Base-by-base conservation (phyloP, 2,888 invertebrate genomes). In the Thymelicus acteon region DNA sequence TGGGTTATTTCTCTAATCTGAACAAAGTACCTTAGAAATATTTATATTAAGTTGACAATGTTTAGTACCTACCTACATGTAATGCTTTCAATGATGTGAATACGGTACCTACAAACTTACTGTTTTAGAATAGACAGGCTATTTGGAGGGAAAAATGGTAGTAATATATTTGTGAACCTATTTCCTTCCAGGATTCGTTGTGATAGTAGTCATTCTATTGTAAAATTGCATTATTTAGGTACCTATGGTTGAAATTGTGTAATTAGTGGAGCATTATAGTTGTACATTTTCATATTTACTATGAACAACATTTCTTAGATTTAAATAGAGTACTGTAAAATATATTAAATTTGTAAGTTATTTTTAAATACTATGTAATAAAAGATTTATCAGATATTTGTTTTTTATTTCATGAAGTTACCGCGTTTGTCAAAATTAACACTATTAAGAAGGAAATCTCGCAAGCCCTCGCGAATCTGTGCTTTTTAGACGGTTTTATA, bases 321-420 rank as follows among this genome's bases (percentile, higher is more conserved):
- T 57, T 77, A 80, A 78, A 77, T 57, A 63, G 57, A 75, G 77
- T 79, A 79, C 80, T 75, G 83, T 84, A 83, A 82, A 80, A 77
- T 82, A 79, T 82, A 75, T 75, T 76, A 75, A 75, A 72, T 72
- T 74, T 72, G 60, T 87, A 86, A 85, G 88, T 85, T 88, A 89
- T 88, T 88, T 87, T 89, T 84, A 85, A 88, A 86, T 85, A 80
- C 75, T 79, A 85, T 90, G 81, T 88, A 90, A 82, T 88, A 87
- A 85, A 88, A 83, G 77, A 80, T 84, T 83, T 82, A 80, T 52
- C 40, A 48, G 76, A 74, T 69, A 70, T 12, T 39, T 39, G 64
- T 60, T 73, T 66, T 31, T 77, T 74, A 74, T 74, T 70, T 73
- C 10, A 2, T 44, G 2, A 31, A 31, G 31, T 31, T 31, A 31